phyloP scores from a whole-genome alignment of 2,113 vertebrate species.

The Dipodomys spectabilis region DNA sequence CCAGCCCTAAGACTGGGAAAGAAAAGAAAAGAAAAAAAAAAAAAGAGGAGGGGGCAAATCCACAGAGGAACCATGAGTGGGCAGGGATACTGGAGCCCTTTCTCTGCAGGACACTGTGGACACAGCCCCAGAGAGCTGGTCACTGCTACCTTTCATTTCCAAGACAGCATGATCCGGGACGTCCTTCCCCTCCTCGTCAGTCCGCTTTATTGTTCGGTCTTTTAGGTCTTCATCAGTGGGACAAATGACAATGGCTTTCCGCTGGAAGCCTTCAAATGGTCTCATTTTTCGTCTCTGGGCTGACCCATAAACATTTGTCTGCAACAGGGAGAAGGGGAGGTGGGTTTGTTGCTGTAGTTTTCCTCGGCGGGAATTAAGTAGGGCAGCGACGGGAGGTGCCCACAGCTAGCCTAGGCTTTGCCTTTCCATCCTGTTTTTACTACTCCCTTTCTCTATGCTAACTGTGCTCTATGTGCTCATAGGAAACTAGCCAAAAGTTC shows the following conservation, averaged over 20 bases:
- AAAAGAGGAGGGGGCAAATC: background rate
- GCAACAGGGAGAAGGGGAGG: constrained; percentile 90
- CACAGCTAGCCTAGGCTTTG: background rate
- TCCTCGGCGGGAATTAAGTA: constrained; percentile 76
- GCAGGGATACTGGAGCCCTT: background rate
- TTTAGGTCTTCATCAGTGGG: constrained; percentile 96
- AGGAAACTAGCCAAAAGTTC: background rate
- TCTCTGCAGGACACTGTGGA: background rate
- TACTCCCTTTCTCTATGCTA: background rate
- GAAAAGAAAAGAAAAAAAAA: constrained; percentile 28
- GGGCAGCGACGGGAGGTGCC: constrained; percentile 84
- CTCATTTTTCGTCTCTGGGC: constrained; percentile 99
- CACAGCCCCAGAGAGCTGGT: background rate
- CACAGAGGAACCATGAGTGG: background rate
- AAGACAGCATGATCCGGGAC: constrained; percentile 97
- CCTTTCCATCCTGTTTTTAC: background rate
- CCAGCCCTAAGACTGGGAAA: no score
- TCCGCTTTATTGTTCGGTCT: constrained; percentile 96
- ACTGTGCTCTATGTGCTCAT: background rate
- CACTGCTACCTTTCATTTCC: constrained; percentile 97
- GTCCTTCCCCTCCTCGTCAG: constrained; percentile 97
- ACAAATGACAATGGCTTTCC: constrained; percentile 97
- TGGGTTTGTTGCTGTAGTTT: constrained; percentile 84
- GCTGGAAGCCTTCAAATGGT: constrained; percentile 98
- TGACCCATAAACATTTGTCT: constrained; percentile 99